Evolutionary conservation across 2,797 vertebrate genomes (phyloP), one percentile per base, ranked within the genome.

Genomic region (Lerista edwardsae): DNA sequence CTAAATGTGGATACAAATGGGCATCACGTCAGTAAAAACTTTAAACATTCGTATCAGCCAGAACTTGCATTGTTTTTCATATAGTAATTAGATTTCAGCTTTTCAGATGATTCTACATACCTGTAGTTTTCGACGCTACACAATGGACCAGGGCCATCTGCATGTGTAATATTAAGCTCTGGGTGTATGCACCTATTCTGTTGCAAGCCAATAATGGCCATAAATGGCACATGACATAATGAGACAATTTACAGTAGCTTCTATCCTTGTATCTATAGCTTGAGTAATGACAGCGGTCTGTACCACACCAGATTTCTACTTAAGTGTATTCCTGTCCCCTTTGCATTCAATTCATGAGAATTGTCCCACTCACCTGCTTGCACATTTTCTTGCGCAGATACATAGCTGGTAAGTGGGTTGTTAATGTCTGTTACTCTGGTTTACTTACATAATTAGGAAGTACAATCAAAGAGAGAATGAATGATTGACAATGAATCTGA

Each of bases 331-430:
- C 77, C 83, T 89, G 87, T 1, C 87, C 73, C 57, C 87, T 91
- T 39, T 89, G 1, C 31, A 87, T 17, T 85, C 61, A 83, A 8
- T 4, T 68, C 23, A 77, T 34, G 64, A 71, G 57, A 2, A 9
- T 34, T 69, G 44, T 81, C 72, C 31, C 36, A 84, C 83, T 75
- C 14, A 83, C 82, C 78, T 80, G 12, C 2, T 44, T 80, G 7
- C 75, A 34, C 89, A 89, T 55, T 36, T 87, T 88, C 61, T 84
- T 41, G n/a, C 87, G 91, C 57, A 57, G 86, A 76, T n/a, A 57
- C 3, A n/a, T 0, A 86, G 11, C 47, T 74, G 68, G 82, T 82
- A 84, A 86, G 47, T 81, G 55, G 68, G 69, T 86, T 3, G 82
- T 61, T 34, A 23, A 83, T 82, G 25, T 41, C 88, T 69, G 39